Conservation (phyloP, 2,888 invertebrate species). For the Lithosia quadra region DNA sequence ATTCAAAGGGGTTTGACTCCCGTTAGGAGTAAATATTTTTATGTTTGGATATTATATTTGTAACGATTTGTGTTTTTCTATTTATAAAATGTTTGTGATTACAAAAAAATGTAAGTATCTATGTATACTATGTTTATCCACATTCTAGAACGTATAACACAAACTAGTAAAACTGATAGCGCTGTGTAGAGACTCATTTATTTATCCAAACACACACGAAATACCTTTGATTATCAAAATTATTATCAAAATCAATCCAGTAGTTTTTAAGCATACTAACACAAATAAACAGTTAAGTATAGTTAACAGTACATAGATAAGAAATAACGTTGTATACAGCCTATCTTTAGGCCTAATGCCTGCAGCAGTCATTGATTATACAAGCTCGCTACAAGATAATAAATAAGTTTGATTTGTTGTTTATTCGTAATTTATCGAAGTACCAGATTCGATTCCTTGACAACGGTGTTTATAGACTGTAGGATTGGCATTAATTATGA, state of each 20-base stretch:
- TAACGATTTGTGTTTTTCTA: too few relatives aligned
- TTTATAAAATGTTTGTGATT: too few relatives aligned
- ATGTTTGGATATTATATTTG: too few relatives aligned
- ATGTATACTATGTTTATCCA: too few relatives aligned
- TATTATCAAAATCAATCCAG: neutral
- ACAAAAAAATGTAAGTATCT: too few relatives aligned
- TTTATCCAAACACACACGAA: too few relatives aligned
- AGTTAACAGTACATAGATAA: neutral
- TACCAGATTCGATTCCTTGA: slow-evolving; percentile 8
- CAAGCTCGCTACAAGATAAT: slow-evolving; percentile 6
- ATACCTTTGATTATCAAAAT: too few relatives aligned
- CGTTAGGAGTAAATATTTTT: too few relatives aligned
- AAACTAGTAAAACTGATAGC: too few relatives aligned
- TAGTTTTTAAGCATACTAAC: neutral
- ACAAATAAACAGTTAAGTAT: neutral
- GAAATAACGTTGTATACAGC: neutral
- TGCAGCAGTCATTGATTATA: neutral
- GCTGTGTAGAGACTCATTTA: too few relatives aligned
- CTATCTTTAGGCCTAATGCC: neutral
- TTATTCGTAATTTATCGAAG: slow-evolving; percentile 13
- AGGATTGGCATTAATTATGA: neutral
- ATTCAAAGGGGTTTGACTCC: too few relatives aligned
- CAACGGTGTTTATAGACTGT: slow-evolving; percentile 14
- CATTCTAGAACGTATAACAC: too few relatives aligned
- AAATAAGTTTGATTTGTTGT: slow-evolving; percentile 12